Conservation (phyloP, 2,888 invertebrate species). For the Malacosoma neustria region DNA sequence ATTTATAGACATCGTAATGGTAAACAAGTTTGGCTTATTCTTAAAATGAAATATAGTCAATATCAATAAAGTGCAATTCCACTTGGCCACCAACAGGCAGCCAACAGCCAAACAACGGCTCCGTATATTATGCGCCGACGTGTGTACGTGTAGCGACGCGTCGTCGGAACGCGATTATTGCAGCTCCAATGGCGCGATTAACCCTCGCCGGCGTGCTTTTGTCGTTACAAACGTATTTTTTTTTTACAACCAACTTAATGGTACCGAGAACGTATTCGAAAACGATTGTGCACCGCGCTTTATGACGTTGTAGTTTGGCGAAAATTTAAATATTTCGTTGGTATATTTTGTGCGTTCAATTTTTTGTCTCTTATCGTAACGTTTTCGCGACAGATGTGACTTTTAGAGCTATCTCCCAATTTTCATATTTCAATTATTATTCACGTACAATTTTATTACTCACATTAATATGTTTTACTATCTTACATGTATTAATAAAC, state of each 20-base stretch:
- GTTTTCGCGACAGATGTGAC: neutral
- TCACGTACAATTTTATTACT: too few relatives aligned
- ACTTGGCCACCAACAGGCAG: neutral
- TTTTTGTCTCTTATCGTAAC: neutral
- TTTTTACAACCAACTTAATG: slow-evolving; percentile 22
- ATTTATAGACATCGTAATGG: too few relatives aligned
- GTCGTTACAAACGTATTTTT: slow-evolving; percentile 27
- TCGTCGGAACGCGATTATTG: slow-evolving; percentile 45
- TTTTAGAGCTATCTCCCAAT: too few relatives aligned
- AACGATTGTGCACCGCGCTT: slow-evolving; percentile 6
- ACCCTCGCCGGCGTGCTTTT: slow-evolving; percentile 31
- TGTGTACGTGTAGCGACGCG: slow-evolving; percentile 8
- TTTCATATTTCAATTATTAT: too few relatives aligned
- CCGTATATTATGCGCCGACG: neutral
- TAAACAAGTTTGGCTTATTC: too few relatives aligned
- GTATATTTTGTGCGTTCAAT: neutral
- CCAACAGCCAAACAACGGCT: neutral
- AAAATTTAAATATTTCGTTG: neutral
- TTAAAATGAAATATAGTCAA: too few relatives aligned
- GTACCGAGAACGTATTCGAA: slow-evolving; percentile 17
- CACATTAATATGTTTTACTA: too few relatives aligned
- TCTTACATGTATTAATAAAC: too few relatives aligned
- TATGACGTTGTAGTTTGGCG: slow-evolving; percentile 3
- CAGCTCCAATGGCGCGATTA: slow-evolving; percentile 49
- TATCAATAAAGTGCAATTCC: neutral